These are phyloP conservation scores for Corythoichthys haematopterus DNA, from an alignment of 2,113 vertebrate genomes.

Conservation along the genomic window DNA sequence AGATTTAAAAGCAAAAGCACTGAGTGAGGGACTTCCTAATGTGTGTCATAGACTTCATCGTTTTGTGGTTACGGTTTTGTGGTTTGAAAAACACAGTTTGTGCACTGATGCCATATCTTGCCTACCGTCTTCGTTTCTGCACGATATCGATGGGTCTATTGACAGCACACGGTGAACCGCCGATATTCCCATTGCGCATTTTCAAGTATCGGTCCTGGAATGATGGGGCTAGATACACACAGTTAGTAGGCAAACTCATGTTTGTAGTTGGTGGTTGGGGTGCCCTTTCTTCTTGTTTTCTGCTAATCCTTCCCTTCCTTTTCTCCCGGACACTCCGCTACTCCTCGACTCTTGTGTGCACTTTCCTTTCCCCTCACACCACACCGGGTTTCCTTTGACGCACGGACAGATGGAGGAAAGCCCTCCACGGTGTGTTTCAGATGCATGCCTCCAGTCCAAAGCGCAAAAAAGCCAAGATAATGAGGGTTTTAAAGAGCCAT, in stretches of 20 bases:
- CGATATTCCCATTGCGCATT: conserved; percentile 68
- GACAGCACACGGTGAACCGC: conserved; percentile 73
- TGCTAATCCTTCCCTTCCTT: conserved; percentile 36
- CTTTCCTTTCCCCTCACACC: conserved; percentile 30
- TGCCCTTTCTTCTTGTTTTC: conserved; percentile 14
- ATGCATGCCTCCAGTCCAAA: conserved; percentile 35
- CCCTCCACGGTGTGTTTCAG: conserved; percentile 30
- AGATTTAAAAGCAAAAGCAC: not conserved
- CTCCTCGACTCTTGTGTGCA: conserved; percentile 20
- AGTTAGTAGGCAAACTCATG: conserved; percentile 75
- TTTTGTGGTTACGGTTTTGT: too few species aligned
- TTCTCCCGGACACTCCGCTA: conserved; percentile 21
- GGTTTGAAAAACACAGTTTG: not conserved
- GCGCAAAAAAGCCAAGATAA: conserved; percentile 4
- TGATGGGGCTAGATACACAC: conserved; percentile 49
- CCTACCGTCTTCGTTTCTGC: conserved; percentile 77
- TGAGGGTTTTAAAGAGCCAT: conserved; percentile 18
- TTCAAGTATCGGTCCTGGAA: conserved; percentile 61
- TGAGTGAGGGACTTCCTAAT: not conserved
- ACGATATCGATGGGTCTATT: conserved; percentile 78
- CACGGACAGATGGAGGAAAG: conserved; percentile 38
- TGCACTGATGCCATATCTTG: conserved; percentile 41
- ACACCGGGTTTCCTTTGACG: conserved; percentile 47
- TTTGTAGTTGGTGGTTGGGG: conserved; percentile 14
- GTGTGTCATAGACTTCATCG: not conserved